A percentile compares a stretch with the other conserved stretches of the same genome.
These are phyloP conservation scores for Apis dorsata DNA, from an alignment of 1,140 invertebrate species.

Conservation along the genomic window DNA sequence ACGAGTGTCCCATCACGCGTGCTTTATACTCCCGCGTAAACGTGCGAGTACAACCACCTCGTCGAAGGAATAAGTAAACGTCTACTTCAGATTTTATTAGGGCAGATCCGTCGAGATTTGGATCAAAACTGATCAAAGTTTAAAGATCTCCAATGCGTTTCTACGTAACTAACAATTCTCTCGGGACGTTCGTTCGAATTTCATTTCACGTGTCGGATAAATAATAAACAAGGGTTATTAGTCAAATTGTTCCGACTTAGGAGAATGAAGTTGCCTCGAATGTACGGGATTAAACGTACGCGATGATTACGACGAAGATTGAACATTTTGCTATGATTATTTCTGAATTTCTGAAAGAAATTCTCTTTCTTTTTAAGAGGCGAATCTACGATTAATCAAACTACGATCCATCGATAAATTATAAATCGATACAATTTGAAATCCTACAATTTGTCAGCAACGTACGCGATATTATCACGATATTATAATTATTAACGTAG, in stretches of 20 bases:
- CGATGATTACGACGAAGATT: not conserved
- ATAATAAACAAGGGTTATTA: not conserved
- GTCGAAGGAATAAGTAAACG: not conserved
- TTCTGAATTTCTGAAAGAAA: no score
- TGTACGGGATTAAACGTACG: not conserved
- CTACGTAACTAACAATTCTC: not conserved
- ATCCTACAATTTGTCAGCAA: no score
- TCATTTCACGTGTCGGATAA: not conserved
- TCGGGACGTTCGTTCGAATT: not conserved
- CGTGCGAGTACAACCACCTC: not conserved
- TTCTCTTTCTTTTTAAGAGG: no score
- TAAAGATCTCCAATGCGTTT: conserved; percentile 11
- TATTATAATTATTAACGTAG: no score
- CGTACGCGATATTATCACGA: no score
- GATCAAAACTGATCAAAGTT: not conserved
- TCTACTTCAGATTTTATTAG: not conserved
- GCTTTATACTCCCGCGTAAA: not conserved
- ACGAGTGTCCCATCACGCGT: not conserved
- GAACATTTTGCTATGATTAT: no score
- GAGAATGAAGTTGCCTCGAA: not conserved
- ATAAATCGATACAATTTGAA: no score
- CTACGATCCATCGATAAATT: no score
- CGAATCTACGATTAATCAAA: no score
- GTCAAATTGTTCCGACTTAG: conserved; percentile 12
- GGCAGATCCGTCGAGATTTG: not conserved